These are phyloP conservation scores for Microhierax caerulescens DNA, from an alignment of 2,797 vertebrate species.

Conservation along the genomic window DNA sequence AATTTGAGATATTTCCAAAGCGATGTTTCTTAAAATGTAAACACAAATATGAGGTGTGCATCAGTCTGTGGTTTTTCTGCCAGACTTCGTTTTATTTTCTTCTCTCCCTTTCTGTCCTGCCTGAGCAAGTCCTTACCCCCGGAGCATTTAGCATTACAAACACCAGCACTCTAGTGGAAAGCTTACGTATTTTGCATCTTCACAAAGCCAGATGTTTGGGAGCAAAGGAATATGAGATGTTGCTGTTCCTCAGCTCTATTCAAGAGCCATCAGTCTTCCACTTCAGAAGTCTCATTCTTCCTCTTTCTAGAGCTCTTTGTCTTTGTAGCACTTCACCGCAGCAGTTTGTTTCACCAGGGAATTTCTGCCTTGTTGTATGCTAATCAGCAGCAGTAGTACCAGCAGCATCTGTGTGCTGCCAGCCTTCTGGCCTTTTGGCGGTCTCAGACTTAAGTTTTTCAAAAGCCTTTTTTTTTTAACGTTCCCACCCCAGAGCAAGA, in stretches of 20 bases:
- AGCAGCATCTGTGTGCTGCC: not conserved
- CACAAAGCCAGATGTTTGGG: constrained; percentile 47
- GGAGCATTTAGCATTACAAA: constrained; percentile 9
- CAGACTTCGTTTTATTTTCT: not conserved
- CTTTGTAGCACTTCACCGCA: constrained; percentile 22
- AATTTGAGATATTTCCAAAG: not conserved
- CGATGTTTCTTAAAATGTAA: fast-evolving
- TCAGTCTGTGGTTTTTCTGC: not conserved
- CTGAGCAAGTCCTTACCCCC: not conserved
- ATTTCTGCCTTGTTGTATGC: not conserved
- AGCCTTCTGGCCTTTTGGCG: not conserved
- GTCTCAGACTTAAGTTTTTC: not conserved
- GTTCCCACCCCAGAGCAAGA: not conserved
- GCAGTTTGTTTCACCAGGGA: not conserved
- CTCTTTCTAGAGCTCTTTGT: constrained; percentile 31
- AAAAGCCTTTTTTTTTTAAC: not conserved
- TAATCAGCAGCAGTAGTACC: not conserved
- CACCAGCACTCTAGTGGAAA: not conserved
- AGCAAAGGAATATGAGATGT: not conserved
- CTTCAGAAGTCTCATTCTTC: constrained; percentile 36
- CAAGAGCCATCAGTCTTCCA: constrained; percentile 40
- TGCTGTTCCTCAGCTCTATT: constrained; percentile 18
- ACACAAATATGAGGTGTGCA: not conserved
- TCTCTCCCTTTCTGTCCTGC: not conserved
- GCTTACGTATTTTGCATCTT: not conserved